Evolutionary conservation across 2,797 vertebrate species (phyloP), one percentile per base, ranked within the genome.

Genomic region (Microctenopoma stevenorrisi): DNA sequence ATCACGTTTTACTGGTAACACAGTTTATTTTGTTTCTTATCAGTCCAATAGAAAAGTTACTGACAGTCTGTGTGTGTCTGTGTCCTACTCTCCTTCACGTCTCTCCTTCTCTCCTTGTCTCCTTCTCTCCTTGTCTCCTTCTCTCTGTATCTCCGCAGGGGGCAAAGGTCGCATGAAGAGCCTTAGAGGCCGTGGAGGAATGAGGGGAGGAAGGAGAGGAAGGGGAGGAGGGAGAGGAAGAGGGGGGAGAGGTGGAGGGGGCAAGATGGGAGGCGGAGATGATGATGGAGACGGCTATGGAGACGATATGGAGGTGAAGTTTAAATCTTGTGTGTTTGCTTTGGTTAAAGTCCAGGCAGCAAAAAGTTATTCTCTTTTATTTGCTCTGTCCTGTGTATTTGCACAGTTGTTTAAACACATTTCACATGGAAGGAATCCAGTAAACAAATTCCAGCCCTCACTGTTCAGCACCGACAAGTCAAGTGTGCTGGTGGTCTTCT

Each of bases 251-350:
- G 94, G 95, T 7, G 93, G 93, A 51, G 78, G 95, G 18, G 94
- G 91, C 53, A 96, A 94, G 50, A 91, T 95, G 90, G 95, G 92
- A 33, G 94, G 91, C 26, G 96, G 97, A 43, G 94, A 95, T 2
- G 95, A 94, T 0, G 96, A 98, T 7, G 96, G 95, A 0, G 96
- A 96, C 2, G 95, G 95, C 6, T 98, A 96, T 0, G 91, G 85
- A 4, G 96, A 97, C 0, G 97, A 98, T 0, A 94, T 97, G 94
- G 97, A 98, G 76, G 96, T 97, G 68, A 90, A 90, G 47, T 30
- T 44, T 7, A 16, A 1, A 44, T 13, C 0, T 4, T 30, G 16
- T 58, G 1, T 44, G 1, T 67, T 72, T 68, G 12, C 26, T 57
- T 28, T 57, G 53, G 35, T 44, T n/a, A 44, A 52, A 42, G 3